Conservation (phyloP, 1,140 invertebrate genomes). For the Brachystomella parvula region DNA sequence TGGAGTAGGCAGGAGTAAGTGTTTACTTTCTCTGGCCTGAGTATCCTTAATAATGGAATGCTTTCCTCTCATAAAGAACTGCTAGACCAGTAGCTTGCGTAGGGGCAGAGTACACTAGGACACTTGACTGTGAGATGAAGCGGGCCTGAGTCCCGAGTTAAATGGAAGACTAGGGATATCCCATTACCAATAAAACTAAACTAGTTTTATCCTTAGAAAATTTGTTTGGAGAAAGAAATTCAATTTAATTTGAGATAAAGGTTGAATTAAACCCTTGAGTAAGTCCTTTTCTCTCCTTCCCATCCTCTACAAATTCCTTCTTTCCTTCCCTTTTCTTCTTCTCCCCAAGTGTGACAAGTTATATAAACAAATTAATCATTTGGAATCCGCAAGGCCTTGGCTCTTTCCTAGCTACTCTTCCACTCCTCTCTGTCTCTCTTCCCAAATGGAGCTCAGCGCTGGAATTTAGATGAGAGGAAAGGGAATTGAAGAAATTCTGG, state of each 20-base stretch:
- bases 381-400: conserved; percentile 1
- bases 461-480: conserved; percentile 1
- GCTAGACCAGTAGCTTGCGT: no score
- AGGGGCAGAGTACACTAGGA: no score
- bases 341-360: neutral
- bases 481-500: neutral
- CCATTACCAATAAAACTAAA: neutral
- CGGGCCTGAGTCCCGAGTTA: no score
- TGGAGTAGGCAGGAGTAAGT: no score
- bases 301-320: neutral
- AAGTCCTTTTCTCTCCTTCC: no score
- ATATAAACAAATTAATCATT: neutral
- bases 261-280: neutral
- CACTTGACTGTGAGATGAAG: no score
- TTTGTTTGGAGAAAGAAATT: neutral
- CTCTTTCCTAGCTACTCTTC: no score
- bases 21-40: no score
- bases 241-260: neutral
- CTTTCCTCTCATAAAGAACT: no score
- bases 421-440: no score
- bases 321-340: no score
- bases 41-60: no score
- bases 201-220: neutral
- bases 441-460: neutral
- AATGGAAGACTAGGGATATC: conserved; percentile 1